A percentile compares a stretch with the other conserved stretches of the same genome.
These are phyloP conservation scores for Drosophila navojoa DNA, from an alignment of 1,140 invertebrate species.

Conservation along the genomic window DNA sequence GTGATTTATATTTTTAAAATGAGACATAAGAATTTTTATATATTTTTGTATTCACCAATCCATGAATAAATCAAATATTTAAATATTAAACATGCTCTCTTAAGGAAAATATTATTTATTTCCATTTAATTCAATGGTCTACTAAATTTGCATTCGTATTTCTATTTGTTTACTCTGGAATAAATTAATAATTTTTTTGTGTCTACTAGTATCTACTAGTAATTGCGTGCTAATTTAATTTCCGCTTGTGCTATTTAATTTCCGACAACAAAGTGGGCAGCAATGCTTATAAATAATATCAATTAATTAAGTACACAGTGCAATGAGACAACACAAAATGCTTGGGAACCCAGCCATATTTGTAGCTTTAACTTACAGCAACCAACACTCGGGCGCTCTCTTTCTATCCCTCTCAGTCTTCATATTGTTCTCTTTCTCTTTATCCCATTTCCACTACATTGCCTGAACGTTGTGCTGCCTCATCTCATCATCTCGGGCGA, in stretches of 20 bases:
- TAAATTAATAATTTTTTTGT: too few relatives aligned
- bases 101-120: too few relatives aligned
- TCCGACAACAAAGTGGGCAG: slow-evolving; percentile 52
- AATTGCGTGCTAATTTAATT: slow-evolving; percentile 71
- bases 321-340: slow-evolving; percentile 29
- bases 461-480: not conserved
- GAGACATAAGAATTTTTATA: too few relatives aligned
- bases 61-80: not conserved
- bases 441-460: slow-evolving; percentile 3
- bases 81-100: not conserved
- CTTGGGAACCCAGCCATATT: slow-evolving; percentile 58
- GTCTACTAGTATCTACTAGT: slow-evolving; percentile 6
- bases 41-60: not conserved
- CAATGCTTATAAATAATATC: slow-evolving; percentile 78
- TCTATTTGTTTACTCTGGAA: too few relatives aligned
- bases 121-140: too few relatives aligned
- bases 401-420: not conserved
- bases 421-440: not conserved
- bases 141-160: too few relatives aligned
- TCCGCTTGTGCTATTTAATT: slow-evolving; percentile 76
- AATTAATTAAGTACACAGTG: slow-evolving; percentile 72
- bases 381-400: not conserved
- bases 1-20: too few relatives aligned
- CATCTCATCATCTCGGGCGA: slow-evolving; percentile 14
- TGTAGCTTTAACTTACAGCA: slow-evolving; percentile 50